Evolutionary conservation across 2,113 vertebrate genomes (phyloP).

Genomic region (Cyphomyrus plagiostoma): DNA sequence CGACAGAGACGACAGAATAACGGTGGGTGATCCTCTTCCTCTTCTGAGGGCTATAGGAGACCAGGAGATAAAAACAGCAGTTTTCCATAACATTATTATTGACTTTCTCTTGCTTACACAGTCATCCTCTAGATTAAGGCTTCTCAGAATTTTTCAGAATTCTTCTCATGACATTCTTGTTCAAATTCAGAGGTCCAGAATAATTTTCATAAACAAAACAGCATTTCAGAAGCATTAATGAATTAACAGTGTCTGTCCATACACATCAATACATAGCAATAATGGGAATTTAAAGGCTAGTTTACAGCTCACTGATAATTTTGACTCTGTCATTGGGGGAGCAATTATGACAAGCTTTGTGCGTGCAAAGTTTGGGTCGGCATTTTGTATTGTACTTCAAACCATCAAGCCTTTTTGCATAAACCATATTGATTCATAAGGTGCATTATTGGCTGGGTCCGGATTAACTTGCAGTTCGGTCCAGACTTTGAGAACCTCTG

Average conservation of each 20-base stretch:
- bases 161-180: not conserved
- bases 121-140: not conserved
- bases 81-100: not conserved
- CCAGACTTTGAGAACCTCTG: not conserved
- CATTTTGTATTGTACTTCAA: not conserved
- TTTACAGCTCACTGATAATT: not conserved
- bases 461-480: not conserved
- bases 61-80: not conserved
- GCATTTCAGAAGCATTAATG: not conserved
- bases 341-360: not conserved
- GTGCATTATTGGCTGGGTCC: not conserved
- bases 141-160: not conserved
- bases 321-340: not conserved
- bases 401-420: not conserved
- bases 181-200: not conserved
- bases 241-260: not conserved
- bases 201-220: not conserved
- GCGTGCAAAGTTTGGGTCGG: not conserved
- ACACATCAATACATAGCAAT: not conserved
- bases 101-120: not conserved
- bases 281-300: not conserved
- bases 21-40: constrained; percentile 60
- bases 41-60: not conserved
- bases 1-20: constrained; percentile 89
- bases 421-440: not conserved